Base-by-base conservation (phyloP, 2,888 invertebrate genomes). In the Athalia cordata region DNA sequence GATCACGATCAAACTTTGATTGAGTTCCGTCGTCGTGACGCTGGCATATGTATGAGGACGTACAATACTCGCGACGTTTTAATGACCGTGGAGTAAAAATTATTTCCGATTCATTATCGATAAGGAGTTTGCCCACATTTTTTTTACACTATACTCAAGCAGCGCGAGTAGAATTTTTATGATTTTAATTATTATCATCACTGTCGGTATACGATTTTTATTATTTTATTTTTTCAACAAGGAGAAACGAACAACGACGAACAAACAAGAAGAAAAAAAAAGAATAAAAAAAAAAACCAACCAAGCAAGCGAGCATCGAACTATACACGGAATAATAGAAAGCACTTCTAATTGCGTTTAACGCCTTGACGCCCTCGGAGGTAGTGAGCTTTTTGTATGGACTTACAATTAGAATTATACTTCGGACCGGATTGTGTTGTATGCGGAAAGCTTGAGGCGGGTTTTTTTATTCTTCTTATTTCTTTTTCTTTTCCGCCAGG, bases 331-430 rank as follows among this genome's bases (percentile, higher is more conserved):
- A 9, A 15, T 61, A 67, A n/a, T 13, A 15, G 13, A 67, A 67
- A 67, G 29, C 67, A 50, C 49, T 66, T 66, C 13, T 52, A 50
- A 67, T 67, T 67, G 50, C 67, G 67, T 50, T 67, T 67, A 67
- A 67, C 67, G 67, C 49, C 13, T 67, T 67, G 29, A 67, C 67
- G 67, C 67, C 67, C 15, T 13, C 66, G 50, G 47, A 67, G 47
- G 66, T 13, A 50, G 47, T 1, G 65, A 49, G 67, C 67, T 67
- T 67, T 67, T 67, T 67, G 67, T 67, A 67, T 29, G 29, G 29
- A 29, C 29, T 29, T 29, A 29, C 29, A 29, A n/a, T 67, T 13
- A 8, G 67, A 67, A 67, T 67, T 67, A 67, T 67, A 13, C 67
- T 67, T 67, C 49, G 47, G 49, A 49, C 49, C 65, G 43, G 6